These are phyloP conservation scores for Heterohyrax brucei DNA, from an alignment of 2,797 vertebrate species.

Conservation along the genomic window DNA sequence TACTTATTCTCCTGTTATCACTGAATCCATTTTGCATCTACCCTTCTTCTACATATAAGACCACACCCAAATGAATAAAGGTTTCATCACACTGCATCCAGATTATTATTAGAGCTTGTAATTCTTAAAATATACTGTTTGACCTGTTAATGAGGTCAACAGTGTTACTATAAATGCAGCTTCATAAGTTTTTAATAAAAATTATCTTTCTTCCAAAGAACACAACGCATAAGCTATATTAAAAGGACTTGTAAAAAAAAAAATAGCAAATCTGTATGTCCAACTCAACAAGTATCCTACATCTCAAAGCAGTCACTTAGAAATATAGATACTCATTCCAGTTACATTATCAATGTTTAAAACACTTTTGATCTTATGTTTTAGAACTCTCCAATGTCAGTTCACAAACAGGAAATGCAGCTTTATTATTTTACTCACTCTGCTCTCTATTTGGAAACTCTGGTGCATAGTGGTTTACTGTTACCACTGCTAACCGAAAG, in stretches of 20 bases:
- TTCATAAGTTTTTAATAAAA: background rate
- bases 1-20: background rate
- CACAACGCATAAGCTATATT: background rate
- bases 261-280: background rate
- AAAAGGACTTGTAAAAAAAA: background rate
- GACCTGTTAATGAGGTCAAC: background rate
- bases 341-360: background rate
- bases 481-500: too few species aligned
- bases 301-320: background rate
- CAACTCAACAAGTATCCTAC: background rate
- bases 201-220: background rate
- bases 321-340: background rate
- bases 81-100: background rate
- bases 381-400: background rate
- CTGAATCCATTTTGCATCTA: background rate
- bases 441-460: too few species aligned
- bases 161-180: conserved; percentile 5
- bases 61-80: background rate
- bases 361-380: background rate
- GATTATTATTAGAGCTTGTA: background rate
- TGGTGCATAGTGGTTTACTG: too few species aligned
- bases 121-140: background rate
- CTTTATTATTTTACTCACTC: background rate
- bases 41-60: background rate
- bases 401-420: background rate